Conservation (phyloP, 2,797 vertebrate genomes). For the Galagoides demidoff region DNA sequence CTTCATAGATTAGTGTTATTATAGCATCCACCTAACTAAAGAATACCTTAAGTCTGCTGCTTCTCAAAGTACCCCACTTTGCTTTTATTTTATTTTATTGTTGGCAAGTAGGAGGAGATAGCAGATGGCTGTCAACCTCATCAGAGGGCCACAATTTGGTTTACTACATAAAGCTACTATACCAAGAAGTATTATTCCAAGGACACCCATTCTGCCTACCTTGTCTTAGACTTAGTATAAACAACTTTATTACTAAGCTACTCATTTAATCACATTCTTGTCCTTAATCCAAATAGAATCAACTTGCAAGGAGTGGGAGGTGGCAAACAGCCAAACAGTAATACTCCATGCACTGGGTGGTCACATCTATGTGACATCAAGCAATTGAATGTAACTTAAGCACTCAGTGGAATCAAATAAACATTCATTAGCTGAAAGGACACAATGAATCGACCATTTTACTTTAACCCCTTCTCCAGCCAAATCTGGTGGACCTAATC, state of each 20-base stretch:
- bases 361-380: slow-evolving; percentile 50
- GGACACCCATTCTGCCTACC: slow-evolving; percentile 32
- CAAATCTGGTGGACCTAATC: slow-evolving; percentile 25
- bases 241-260: slow-evolving; percentile 49
- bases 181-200: slow-evolving; percentile 57
- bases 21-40: slow-evolving; percentile 13
- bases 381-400: slow-evolving; percentile 50
- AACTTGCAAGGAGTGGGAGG: slow-evolving; percentile 45
- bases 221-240: slow-evolving; percentile 53
- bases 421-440: slow-evolving; percentile 40
- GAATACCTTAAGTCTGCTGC: slow-evolving; percentile 32
- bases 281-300: slow-evolving; percentile 60
- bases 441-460: slow-evolving; percentile 8
- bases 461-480: slow-evolving; percentile 21
- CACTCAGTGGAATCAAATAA: slow-evolving; percentile 45
- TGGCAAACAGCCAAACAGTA: slow-evolving; percentile 37
- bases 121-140: slow-evolving; percentile 15
- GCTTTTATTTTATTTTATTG: slow-evolving; percentile 53
- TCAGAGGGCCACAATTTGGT: slow-evolving; percentile 9
- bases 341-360: not conserved
- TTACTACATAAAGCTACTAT: slow-evolving; percentile 49
- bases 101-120: slow-evolving; percentile 15
- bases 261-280: slow-evolving; percentile 56
- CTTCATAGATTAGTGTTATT: slow-evolving; percentile 46
- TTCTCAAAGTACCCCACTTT: slow-evolving; percentile 43